phyloP scores from a whole-genome alignment of 1,140 invertebrate species.

The Panulirus ornatus region DNA sequence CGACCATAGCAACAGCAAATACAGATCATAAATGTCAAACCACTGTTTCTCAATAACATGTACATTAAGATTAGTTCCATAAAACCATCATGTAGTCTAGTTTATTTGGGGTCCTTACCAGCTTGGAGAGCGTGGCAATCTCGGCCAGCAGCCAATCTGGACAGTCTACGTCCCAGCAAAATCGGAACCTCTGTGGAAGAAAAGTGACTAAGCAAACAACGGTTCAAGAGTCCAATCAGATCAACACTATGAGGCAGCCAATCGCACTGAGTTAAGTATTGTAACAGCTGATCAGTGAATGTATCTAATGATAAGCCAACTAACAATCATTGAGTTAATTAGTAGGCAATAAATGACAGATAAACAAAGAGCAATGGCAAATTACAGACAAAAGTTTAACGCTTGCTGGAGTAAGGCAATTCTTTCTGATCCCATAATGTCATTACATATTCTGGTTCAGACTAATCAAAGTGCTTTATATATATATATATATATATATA shows the following conservation, averaged over 20 bases:
- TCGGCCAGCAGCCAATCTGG: conserved; percentile 67
- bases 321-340: not conserved
- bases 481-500: conserved; percentile 14
- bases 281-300: not conserved
- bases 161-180: conserved; percentile 65
- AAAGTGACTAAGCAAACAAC: not conserved
- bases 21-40: not conserved
- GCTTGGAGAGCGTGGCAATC: conserved; percentile 55
- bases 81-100: no score
- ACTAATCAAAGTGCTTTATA: no score
- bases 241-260: no score
- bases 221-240: not conserved
- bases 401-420: no score
- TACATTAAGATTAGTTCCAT: not conserved
- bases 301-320: not conserved
- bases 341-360: not conserved
- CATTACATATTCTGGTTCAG: no score
- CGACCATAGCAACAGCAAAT: not conserved
- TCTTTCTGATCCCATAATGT: no score
- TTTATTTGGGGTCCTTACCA: conserved; percentile 43
- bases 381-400: not conserved
- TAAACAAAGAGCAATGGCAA: not conserved
- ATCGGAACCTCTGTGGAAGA: conserved; percentile 52
- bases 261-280: no score
- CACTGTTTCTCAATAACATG: not conserved